Evolutionary conservation across 2,113 vertebrate species (phyloP).

Genomic region (Dasyprocta punctata): DNA sequence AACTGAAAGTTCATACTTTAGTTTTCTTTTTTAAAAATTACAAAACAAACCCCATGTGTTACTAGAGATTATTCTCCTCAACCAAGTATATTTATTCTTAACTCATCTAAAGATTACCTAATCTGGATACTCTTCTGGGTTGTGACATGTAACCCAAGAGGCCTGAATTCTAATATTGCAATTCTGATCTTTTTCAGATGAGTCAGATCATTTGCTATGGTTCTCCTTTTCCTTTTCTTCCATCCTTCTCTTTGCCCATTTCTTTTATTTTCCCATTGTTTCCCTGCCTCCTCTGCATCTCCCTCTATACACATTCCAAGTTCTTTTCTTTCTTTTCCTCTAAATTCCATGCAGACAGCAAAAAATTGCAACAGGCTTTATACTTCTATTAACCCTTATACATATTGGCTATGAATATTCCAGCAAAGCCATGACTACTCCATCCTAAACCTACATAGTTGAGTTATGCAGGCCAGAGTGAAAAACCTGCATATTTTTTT

Average conservation of each 20-base stretch:
- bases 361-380: background rate
- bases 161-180: background rate
- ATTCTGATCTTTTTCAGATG: background rate
- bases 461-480: background rate
- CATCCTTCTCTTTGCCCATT: background rate
- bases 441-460: background rate
- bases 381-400: background rate
- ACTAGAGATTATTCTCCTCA: background rate
- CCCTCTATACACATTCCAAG: background rate
- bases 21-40: constrained; percentile 8
- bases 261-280: background rate
- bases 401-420: background rate
- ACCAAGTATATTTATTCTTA: background rate
- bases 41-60: background rate
- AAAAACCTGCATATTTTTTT: background rate
- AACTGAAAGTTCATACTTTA: background rate
- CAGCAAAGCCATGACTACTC: background rate
- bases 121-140: background rate
- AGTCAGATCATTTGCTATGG: background rate
- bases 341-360: background rate
- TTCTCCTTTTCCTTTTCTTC: background rate
- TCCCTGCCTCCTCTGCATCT: background rate
- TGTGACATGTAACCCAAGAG: background rate
- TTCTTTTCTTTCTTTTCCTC: background rate
- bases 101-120: background rate